These are phyloP conservation scores for Probaryconus sp. DNA, from an alignment of 1,140 invertebrate genomes.

Conservation along the genomic window DNA sequence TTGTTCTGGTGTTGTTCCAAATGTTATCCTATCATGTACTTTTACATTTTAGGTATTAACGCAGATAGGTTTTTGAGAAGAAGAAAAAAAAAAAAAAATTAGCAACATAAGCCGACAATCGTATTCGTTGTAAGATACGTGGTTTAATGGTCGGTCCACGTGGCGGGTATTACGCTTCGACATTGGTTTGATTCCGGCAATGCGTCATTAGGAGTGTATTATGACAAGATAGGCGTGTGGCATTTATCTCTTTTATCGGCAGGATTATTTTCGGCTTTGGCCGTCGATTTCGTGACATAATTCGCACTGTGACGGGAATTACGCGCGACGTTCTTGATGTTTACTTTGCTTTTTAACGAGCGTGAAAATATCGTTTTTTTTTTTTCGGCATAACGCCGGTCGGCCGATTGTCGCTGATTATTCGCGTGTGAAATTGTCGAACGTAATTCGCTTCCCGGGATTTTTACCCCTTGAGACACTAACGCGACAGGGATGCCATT, in stretches of 20 bases:
- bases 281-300: constrained; percentile 21
- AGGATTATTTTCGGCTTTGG: constrained; percentile 28
- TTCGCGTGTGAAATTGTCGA: constrained; percentile 57
- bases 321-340: neutral
- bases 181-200: constrained; percentile 66
- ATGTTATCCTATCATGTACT: too few species aligned
- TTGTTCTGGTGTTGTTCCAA: too few species aligned
- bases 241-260: constrained; percentile 50
- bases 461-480: constrained; percentile 55
- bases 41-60: too few species aligned
- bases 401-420: constrained; percentile 32
- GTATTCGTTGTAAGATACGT: constrained; percentile 51
- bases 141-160: constrained; percentile 71
- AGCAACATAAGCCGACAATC: constrained; percentile 71
- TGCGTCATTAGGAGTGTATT: constrained; percentile 75
- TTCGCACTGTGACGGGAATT: constrained; percentile 5
- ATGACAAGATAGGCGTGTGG: constrained; percentile 67
- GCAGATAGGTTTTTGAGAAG: too few species aligned
- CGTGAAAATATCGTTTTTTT: constrained; percentile 35
- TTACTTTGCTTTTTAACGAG: constrained; percentile 27
- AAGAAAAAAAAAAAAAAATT: constrained; percentile 75
- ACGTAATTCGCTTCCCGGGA: constrained; percentile 44
- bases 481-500: constrained; percentile 32
- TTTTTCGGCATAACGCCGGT: constrained; percentile 12
- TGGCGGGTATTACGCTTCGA: constrained; percentile 72